These are phyloP conservation scores for Microtus oregoni DNA, from an alignment of 2,113 vertebrate genomes.

Conservation along the genomic window DNA sequence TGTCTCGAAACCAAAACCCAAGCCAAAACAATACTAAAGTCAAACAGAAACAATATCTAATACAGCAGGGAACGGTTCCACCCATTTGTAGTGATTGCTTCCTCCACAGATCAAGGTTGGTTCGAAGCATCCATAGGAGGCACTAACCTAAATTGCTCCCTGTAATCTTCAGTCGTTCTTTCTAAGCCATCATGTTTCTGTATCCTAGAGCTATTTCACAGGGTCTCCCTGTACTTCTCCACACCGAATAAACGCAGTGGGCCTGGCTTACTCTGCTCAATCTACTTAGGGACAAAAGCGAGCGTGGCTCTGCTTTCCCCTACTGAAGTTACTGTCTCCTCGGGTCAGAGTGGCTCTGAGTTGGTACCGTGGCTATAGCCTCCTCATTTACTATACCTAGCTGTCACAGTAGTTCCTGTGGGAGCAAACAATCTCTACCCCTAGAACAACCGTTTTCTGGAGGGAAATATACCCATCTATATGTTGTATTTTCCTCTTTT, in stretches of 20 bases:
- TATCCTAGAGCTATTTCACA: background rate
- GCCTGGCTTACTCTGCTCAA: background rate
- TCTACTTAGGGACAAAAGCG: background rate
- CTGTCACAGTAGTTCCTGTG: background rate
- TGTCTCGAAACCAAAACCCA: too few species aligned
- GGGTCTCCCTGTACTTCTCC: background rate
- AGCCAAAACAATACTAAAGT: background rate
- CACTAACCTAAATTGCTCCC: background rate
- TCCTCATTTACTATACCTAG: background rate
- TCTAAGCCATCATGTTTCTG: background rate
- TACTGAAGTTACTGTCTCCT: background rate
- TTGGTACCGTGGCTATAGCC: background rate
- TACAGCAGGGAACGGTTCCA: background rate
- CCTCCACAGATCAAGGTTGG: background rate
- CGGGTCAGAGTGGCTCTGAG: background rate
- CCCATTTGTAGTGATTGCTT: background rate
- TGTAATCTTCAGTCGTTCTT: background rate
- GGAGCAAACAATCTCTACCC: background rate
- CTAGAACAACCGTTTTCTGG: background rate
- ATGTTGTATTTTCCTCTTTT: background rate
- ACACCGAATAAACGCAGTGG: background rate
- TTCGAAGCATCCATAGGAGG: background rate
- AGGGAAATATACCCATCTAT: background rate
- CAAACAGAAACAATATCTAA: background rate
- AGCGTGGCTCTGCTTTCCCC: background rate